phyloP scores from a whole-genome alignment of 2,888 invertebrate species.

The Prenolepis imparis region DNA sequence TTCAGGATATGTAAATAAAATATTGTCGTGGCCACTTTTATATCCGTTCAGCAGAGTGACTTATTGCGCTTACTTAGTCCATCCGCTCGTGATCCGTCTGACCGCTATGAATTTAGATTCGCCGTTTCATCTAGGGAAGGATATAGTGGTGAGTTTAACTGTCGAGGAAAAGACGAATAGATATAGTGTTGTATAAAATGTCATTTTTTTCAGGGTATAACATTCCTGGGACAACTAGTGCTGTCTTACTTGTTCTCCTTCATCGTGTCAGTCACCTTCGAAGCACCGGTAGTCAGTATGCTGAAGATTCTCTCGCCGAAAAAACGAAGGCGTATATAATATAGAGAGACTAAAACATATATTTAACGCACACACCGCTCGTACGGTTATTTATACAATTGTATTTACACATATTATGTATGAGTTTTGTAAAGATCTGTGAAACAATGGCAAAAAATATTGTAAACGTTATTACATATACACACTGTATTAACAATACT shows the following conservation, averaged over 20 bases:
- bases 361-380: constrained; percentile 32
- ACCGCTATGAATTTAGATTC: constrained; percentile 94
- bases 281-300: constrained; percentile 95
- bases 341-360: constrained; percentile 52
- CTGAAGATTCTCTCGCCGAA: constrained; percentile 89
- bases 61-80: constrained; percentile 95
- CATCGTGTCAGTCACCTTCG: constrained; percentile 93
- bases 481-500: constrained; percentile 22
- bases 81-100: constrained; percentile 93
- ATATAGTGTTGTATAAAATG: background rate
- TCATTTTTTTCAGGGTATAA: constrained; percentile 89
- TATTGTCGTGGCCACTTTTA: constrained; percentile 92
- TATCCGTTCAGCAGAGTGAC: constrained; percentile 95
- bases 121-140: constrained; percentile 93
- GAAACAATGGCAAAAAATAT: constrained; percentile 58
- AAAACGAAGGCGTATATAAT: constrained; percentile 83
- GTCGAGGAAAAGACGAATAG: background rate
- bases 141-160: constrained; percentile 89
- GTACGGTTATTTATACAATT: constrained; percentile 70
- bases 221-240: constrained; percentile 94
- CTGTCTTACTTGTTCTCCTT: constrained; percentile 93
- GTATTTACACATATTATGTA: constrained; percentile 68
- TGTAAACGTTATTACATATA: constrained; percentile 57
- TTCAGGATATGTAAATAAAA: constrained; percentile 89
- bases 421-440: constrained; percentile 67